These are phyloP conservation scores for Ataeniobius toweri DNA, from an alignment of 2,797 vertebrate genomes.

Conservation along the genomic window DNA sequence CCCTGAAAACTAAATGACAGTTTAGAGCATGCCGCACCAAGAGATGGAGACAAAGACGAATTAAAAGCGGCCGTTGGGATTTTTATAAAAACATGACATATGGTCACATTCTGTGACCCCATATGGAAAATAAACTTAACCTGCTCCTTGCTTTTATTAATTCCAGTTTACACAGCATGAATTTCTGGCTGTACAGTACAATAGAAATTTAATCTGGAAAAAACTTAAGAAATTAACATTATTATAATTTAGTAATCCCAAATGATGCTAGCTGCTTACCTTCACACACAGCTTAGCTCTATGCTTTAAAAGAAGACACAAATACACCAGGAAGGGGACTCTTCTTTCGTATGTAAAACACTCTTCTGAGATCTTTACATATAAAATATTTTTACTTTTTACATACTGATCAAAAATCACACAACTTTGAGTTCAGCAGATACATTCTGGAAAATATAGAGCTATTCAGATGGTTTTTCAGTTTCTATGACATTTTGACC, in stretches of 20 bases:
- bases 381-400: too few species aligned
- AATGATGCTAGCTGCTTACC: not conserved
- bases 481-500: too few species aligned
- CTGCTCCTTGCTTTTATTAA: not conserved
- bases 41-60: slow-evolving; percentile 26
- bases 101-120: slow-evolving; percentile 49
- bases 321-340: too few species aligned
- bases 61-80: slow-evolving; percentile 44
- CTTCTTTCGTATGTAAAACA: too few species aligned
- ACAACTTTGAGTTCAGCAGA: too few species aligned
- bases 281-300: too few species aligned
- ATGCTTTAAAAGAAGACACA: too few species aligned
- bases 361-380: too few species aligned
- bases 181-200: not conserved
- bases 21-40: slow-evolving; percentile 20
- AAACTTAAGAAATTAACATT: not conserved
- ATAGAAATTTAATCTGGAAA: not conserved
- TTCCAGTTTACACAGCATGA: not conserved
- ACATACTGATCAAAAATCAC: too few species aligned
- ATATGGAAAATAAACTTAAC: slow-evolving; percentile 35
- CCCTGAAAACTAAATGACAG: slow-evolving; percentile 21
- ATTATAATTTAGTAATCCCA: not conserved
- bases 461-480: too few species aligned
- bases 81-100: slow-evolving; percentile 41
- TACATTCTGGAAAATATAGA: too few species aligned